phyloP scores from a whole-genome alignment of 2,888 invertebrate species.

The Nephrotoma flavescens region DNA sequence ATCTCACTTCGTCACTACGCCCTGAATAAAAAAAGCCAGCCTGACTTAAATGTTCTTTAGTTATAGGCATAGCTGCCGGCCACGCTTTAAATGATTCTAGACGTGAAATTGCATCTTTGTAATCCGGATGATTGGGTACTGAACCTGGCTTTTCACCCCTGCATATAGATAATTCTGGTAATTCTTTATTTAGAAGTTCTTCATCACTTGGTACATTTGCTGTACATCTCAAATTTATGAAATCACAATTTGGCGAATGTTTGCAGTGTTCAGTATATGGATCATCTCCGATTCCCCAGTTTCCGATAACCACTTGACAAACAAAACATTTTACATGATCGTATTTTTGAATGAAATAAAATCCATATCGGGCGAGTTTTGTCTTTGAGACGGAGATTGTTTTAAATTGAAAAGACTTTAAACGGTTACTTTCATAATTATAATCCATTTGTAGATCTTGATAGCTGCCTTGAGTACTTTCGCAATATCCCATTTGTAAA shows the following conservation, averaged over 20 bases:
- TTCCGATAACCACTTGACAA: slow-evolving; percentile 63
- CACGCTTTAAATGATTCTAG: slow-evolving; percentile 59
- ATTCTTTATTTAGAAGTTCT: neutral
- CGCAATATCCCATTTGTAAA: too few species aligned
- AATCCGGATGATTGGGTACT: slow-evolving; percentile 49
- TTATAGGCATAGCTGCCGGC: slow-evolving; percentile 68
- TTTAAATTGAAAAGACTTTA: too few species aligned
- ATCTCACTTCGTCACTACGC: slow-evolving; percentile 75
- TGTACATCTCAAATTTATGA: slow-evolving; percentile 47
- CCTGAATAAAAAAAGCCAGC: slow-evolving; percentile 91
- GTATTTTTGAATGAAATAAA: slow-evolving; percentile 59
- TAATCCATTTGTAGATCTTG: too few species aligned
- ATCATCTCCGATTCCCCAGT: slow-evolving; percentile 71
- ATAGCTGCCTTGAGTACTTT: too few species aligned
- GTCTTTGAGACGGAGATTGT: slow-evolving; percentile 20
- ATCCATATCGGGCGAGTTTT: slow-evolving; percentile 65
- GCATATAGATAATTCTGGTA: slow-evolving; percentile 24
- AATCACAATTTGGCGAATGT: slow-evolving; percentile 69
- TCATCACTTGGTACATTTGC: slow-evolving; percentile 43
- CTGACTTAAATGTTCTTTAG: slow-evolving; percentile 63
- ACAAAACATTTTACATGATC: slow-evolving; percentile 72
- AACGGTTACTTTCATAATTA: too few species aligned
- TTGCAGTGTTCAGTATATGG: slow-evolving; percentile 65
- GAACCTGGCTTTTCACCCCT: neutral
- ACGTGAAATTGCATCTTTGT: slow-evolving; percentile 52